These are phyloP conservation scores for Aplysia californica DNA, from an alignment of 1,140 invertebrate species.

Conservation along the genomic window DNA sequence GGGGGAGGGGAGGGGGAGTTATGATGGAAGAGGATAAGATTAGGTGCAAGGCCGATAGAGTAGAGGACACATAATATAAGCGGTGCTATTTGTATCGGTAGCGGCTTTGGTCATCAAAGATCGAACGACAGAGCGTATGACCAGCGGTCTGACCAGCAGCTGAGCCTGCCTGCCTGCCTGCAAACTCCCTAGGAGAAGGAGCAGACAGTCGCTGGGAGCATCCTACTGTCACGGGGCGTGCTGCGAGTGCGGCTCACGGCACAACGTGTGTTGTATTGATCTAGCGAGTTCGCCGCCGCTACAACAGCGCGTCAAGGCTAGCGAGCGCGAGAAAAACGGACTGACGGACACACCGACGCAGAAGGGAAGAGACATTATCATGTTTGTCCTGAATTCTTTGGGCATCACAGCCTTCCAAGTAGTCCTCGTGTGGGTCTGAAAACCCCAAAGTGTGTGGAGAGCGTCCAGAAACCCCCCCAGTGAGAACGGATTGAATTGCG, in stretches of 20 bases:
- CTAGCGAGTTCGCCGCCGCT: background rate
- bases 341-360: too few relatives aligned
- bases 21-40: background rate
- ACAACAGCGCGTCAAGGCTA: background rate
- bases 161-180: background rate
- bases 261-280: constrained; percentile 23
- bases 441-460: background rate
- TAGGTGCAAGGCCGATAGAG: background rate
- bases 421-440: background rate
- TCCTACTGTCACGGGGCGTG: constrained; percentile 8
- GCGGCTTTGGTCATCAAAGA: background rate
- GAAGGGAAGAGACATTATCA: background rate
- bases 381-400: background rate
- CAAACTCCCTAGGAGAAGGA: background rate
- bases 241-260: constrained; percentile 1
- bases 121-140: background rate
- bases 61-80: background rate
- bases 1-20: too few relatives aligned
- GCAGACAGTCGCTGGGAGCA: background rate
- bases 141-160: background rate
- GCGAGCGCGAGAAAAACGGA: background rate
- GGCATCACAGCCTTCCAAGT: background rate
- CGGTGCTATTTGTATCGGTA: background rate
- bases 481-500: background rate
- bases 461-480: background rate